Evolutionary conservation across 2,113 vertebrate species (phyloP).

Genomic region (Triplophysa dalaica): DNA sequence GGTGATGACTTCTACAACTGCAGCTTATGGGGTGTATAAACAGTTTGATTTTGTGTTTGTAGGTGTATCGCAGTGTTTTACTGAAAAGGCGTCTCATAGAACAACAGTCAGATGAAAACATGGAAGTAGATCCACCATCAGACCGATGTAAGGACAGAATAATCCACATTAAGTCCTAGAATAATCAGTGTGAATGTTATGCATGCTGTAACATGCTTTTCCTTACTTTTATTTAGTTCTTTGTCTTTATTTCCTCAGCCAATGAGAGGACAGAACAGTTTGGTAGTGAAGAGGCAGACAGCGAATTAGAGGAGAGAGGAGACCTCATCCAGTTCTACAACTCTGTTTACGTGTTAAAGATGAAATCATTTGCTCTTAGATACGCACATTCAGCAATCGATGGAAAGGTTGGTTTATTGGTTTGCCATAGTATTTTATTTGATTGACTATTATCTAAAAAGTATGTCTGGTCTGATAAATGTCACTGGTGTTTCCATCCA

Average conservation of each 20-base stretch:
- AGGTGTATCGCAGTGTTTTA: slow-evolving; percentile 96
- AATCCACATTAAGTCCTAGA: background rate
- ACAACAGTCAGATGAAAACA: slow-evolving; percentile 64
- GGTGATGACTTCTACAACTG: background rate
- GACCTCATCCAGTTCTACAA: slow-evolving; percentile 98
- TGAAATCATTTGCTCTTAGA: slow-evolving; percentile 86
- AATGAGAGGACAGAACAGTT: slow-evolving; percentile 59
- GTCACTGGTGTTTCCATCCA: background rate
- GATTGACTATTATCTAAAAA: background rate
- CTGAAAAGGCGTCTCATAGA: slow-evolving; percentile 71
- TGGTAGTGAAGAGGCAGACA: background rate
- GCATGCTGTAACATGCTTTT: background rate
- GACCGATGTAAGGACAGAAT: slow-evolving; percentile 65
- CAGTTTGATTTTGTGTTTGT: background rate
- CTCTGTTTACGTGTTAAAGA: slow-evolving; percentile 83
- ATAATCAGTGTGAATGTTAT: background rate
- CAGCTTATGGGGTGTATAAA: background rate
- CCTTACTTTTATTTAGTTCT: background rate
- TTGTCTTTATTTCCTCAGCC: slow-evolving; percentile 52
- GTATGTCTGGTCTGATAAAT: background rate
- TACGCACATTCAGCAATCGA: slow-evolving; percentile 80
- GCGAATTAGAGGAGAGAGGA: slow-evolving; percentile 78
- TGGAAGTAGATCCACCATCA: slow-evolving; percentile 73
- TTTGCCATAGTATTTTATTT: background rate
- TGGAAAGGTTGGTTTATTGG: slow-evolving; percentile 70